Evolutionary conservation across 2,797 vertebrate species (phyloP), one percentile per base, ranked within the genome.

Genomic region (Malurus splendens): DNA sequence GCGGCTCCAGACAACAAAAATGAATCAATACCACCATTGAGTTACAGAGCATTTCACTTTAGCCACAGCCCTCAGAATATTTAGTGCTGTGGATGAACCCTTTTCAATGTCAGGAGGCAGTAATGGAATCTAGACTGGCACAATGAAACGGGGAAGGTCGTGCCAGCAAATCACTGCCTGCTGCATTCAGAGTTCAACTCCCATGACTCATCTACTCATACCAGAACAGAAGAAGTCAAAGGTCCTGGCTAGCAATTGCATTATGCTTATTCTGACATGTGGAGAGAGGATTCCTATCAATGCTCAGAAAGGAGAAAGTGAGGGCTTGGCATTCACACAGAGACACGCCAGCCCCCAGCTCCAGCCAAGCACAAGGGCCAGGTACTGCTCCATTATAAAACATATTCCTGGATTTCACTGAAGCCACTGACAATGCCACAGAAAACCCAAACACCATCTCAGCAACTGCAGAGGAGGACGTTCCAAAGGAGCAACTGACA

Each of bases 61-160:
- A 72, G 71, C 70, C 28, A 1, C 76, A 85, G 30, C 56, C 39
- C 28, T 70, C 7, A 1, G 51, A 80, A 71, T 47, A 76, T 2
- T 28, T 28, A 56, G 56, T 7, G 3, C n/a, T 33, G 14, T 18
- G 32, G 65, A 38, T 32, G 27, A 82, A 67, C 17, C 38, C n/a
- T 75, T 61, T 75, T 41, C 41, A 14, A 0, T 50, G 50, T 64
- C 48, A 64, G 55, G 33, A 82, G 36, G 54, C 36, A 70, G 60
- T 18, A 55, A 42, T 5, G 32, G 36, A 82, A 75, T 54, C 28
- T 28, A 44, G 41, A 45, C 9, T 18, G 25, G 44, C 55, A 45
- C 33, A 32, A 8, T 6, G 17, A 47, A 88, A 3, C 0, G 0
- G 10, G 30, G 54, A 71, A 86, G 28, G 77, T 56, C 3, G 0